phyloP scores from a whole-genome alignment of 30 jellyfish, hydroid and myxozoan genomes.

The Aurelia sp. region DNA sequence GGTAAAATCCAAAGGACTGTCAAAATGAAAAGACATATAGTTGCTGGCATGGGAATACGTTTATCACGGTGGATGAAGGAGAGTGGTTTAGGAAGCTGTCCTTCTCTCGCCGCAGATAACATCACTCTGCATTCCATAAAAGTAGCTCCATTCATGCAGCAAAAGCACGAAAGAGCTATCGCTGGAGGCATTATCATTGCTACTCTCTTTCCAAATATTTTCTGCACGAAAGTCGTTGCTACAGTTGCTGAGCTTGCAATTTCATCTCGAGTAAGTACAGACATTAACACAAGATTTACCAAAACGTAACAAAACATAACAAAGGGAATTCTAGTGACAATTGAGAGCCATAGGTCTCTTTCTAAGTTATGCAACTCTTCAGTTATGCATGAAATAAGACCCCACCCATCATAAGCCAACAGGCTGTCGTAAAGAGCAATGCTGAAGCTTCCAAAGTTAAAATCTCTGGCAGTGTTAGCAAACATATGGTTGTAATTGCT shows the following conservation, averaged over 20 bases:
- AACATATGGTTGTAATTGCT: constrained; percentile 10
- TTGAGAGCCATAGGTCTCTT: constrained; percentile 5
- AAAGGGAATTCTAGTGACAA: constrained; percentile 33
- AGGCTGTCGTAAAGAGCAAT: constrained; percentile 20
- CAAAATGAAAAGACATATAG: not conserved
- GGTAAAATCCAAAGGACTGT: not conserved
- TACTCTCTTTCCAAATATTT: constrained; percentile 5
- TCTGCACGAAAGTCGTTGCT: constrained; percentile 9
- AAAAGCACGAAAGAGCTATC: constrained; percentile 11
- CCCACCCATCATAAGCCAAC: constrained; percentile 47
- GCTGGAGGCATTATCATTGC: not conserved
- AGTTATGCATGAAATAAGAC: not conserved
- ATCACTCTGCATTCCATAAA: constrained; percentile 1
- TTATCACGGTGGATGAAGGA: constrained; percentile 3
- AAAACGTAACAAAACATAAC: constrained; percentile 11
- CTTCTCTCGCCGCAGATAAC: constrained; percentile 44
- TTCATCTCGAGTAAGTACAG: constrained; percentile 7
- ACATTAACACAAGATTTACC: constrained; percentile 17
- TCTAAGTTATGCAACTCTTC: constrained; percentile 29
- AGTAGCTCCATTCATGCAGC: constrained; percentile 2
- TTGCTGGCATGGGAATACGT: constrained; percentile 3
- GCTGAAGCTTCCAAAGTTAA: constrained; percentile 3
- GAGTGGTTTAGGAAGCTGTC: constrained; percentile 24
- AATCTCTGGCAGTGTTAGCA: not conserved
- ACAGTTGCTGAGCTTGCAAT: constrained; percentile 21